Evolutionary conservation across 2,888 invertebrate genomes (phyloP).

Genomic region (Spicauda simplicius): DNA sequence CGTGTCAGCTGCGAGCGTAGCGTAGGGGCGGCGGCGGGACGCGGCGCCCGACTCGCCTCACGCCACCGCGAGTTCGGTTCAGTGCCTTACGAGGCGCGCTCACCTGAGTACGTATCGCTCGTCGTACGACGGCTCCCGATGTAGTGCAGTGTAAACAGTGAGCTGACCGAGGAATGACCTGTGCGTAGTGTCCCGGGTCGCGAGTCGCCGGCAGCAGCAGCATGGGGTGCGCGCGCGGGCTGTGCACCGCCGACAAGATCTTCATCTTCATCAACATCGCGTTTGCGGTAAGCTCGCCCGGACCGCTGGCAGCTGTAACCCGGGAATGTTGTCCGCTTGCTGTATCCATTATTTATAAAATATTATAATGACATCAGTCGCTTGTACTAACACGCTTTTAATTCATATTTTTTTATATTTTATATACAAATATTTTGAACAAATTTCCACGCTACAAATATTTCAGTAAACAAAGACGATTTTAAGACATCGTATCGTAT

Average conservation of each 20-base stretch:
- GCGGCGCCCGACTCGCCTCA: conserved; percentile 3
- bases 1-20: background rate
- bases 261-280: conserved; percentile 81
- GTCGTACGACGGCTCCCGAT: conserved; percentile 28
- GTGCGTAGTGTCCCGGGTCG: conserved; percentile 21
- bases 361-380: background rate
- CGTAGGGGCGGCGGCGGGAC: conserved; percentile 11
- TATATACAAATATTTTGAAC: background rate
- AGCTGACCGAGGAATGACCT: conserved; percentile 38
- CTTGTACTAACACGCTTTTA: background rate
- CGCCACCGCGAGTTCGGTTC: conserved; percentile 14
- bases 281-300: conserved; percentile 64
- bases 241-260: conserved; percentile 72
- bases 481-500: too few species aligned
- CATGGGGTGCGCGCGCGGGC: conserved; percentile 68
- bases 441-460: background rate
- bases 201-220: conserved; percentile 4
- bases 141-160: conserved; percentile 37
- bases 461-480: background rate
- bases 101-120: conserved; percentile 27
- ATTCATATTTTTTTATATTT: background rate
- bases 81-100: conserved; percentile 73
- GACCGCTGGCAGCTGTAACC: background rate
- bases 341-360: background rate
- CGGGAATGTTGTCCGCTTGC: conserved; percentile 8